These are phyloP conservation scores for Eupithecia dodoneata DNA, from an alignment of 2,888 invertebrate genomes.

Conservation along the genomic window DNA sequence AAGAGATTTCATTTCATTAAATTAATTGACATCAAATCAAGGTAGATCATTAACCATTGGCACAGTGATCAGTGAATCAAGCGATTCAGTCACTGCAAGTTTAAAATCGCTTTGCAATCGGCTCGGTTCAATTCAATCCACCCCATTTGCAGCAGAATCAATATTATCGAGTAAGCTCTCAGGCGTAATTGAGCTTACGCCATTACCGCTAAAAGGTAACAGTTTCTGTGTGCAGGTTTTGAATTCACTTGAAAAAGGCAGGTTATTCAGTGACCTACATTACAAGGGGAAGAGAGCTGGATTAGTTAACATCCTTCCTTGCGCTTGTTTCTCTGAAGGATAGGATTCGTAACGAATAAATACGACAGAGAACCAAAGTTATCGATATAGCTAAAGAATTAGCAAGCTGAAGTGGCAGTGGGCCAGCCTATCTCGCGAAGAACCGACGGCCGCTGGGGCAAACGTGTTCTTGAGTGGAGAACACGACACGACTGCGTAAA, in stretches of 20 bases:
- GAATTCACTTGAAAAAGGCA: conserved; percentile 12
- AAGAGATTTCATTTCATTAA: not conserved
- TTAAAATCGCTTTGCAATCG: conserved; percentile 33
- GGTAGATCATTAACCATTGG: conserved; percentile 2
- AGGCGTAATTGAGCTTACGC: conserved; percentile 44
- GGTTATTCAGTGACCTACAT: conserved; percentile 14
- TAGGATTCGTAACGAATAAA: no score
- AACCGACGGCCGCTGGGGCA: no score
- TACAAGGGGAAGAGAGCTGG: not conserved
- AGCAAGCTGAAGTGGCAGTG: no score
- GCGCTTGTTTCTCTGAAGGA: no score
- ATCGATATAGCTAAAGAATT: no score
- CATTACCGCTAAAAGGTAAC: conserved; percentile 43
- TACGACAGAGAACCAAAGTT: no score
- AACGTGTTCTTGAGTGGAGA: no score
- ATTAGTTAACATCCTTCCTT: not conserved
- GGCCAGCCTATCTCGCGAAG: no score
- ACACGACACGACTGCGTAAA: no score
- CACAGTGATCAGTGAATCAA: conserved; percentile 1
- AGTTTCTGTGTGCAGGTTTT: conserved; percentile 32
- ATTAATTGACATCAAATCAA: not conserved
- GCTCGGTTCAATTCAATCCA: conserved; percentile 46
- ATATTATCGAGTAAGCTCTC: conserved; percentile 46
- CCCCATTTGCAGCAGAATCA: conserved; percentile 48
- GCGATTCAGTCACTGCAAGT: conserved; percentile 23